These are phyloP conservation scores for Acanthoscelides obtectus DNA, from an alignment of 2,888 invertebrate genomes.

Conservation along the genomic window DNA sequence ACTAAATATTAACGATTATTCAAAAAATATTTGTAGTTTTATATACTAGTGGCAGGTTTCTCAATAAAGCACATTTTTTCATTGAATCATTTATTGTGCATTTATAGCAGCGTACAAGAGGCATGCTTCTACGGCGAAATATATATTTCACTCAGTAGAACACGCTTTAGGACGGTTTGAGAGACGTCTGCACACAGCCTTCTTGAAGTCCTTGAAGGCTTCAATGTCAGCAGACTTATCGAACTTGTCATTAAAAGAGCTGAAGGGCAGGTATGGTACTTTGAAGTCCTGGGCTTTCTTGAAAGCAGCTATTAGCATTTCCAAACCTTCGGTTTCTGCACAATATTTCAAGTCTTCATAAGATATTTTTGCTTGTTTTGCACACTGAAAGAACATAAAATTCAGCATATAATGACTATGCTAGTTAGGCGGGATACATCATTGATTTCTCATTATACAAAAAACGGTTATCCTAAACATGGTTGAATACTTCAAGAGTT, in stretches of 20 bases:
- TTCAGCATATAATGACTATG: too few species aligned
- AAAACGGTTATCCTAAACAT: too few species aligned
- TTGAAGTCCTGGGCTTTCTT: background rate
- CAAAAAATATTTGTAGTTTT: too few species aligned
- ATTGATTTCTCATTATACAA: too few species aligned
- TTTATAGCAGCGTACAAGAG: too few species aligned
- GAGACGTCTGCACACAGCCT: background rate
- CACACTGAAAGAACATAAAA: background rate
- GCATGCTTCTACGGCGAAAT: too few species aligned
- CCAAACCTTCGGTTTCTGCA: background rate
- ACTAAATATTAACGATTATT: too few species aligned
- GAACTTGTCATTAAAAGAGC: background rate
- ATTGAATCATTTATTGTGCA: too few species aligned
- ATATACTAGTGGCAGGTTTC: too few species aligned
- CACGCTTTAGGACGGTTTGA: slow-evolving; percentile 26
- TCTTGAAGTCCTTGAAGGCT: background rate
- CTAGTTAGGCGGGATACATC: too few species aligned
- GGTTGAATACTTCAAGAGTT: too few species aligned
- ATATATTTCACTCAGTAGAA: slow-evolving; percentile 35
- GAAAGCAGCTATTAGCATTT: background rate
- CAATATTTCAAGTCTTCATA: background rate
- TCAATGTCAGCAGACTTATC: background rate
- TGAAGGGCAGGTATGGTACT: background rate
- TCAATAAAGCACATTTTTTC: too few species aligned
- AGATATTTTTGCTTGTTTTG: background rate